Evolutionary conservation across 2,113 vertebrate genomes (phyloP).

Genomic region (Nettapus auritus): DNA sequence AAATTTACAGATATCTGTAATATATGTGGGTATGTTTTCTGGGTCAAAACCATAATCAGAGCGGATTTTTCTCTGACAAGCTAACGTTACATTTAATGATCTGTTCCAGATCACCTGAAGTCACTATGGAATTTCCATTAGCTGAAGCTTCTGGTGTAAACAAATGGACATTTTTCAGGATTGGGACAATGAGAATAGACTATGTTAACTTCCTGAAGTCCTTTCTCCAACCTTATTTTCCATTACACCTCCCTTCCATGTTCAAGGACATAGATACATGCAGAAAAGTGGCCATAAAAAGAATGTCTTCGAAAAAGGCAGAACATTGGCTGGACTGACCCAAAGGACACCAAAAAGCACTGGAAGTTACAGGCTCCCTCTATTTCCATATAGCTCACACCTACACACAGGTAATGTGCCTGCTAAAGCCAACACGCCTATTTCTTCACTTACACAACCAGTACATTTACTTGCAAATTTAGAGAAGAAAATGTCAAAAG

Average conservation of each 20-base stretch:
- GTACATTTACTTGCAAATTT: conserved; percentile 22
- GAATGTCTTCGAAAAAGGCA: not conserved
- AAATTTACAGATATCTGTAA: not conserved
- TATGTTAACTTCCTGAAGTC: not conserved
- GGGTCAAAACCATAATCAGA: not conserved
- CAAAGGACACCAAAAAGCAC: not conserved
- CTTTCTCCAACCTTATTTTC: not conserved
- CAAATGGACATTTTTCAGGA: not conserved
- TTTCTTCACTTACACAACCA: not conserved
- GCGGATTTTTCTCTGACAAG: not conserved
- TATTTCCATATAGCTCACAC: not conserved
- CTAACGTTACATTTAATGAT: not conserved
- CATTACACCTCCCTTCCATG: not conserved
- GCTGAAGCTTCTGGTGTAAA: not conserved
- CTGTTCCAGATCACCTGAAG: not conserved
- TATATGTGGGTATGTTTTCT: not conserved
- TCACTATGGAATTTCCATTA: not conserved
- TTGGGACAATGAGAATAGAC: not conserved
- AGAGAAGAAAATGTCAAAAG: not conserved
- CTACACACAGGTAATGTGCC: not conserved
- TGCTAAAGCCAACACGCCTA: not conserved
- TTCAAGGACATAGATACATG: not conserved
- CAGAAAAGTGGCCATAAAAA: not conserved
- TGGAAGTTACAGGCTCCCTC: not conserved
- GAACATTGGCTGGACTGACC: not conserved